phyloP scores from a whole-genome alignment of 2,888 invertebrate genomes.

The Ochropacha duplaris region DNA sequence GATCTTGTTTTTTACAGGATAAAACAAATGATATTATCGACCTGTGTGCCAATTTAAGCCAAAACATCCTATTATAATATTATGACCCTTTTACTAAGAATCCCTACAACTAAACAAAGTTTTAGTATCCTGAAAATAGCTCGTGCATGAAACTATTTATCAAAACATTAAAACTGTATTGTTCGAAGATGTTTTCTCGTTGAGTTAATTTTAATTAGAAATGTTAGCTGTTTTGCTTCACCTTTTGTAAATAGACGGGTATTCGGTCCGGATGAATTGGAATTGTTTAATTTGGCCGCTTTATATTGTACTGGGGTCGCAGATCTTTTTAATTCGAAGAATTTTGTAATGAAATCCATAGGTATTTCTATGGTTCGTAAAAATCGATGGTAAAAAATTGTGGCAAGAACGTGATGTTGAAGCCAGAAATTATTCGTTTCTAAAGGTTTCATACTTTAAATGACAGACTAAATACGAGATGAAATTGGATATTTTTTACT shows the following conservation, averaged over 20 bases:
- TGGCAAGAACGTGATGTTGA: too few relatives aligned
- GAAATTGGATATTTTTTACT: too few relatives aligned
- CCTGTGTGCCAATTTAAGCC: too few relatives aligned
- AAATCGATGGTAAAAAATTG: too few relatives aligned
- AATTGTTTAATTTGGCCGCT: constrained; percentile 53
- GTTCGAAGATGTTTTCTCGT: constrained; percentile 22
- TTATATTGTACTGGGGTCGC: constrained; percentile 28
- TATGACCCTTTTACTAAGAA: too few relatives aligned
- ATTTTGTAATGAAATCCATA: constrained; percentile 26
- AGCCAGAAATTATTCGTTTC: too few relatives aligned
- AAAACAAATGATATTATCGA: too few relatives aligned
- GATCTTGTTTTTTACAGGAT: too few relatives aligned
- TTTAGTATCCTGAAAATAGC: neutral
- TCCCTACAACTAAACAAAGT: too few relatives aligned
- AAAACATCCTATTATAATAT: too few relatives aligned
- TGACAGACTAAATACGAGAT: too few relatives aligned
- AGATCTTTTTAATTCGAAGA: constrained; percentile 43
- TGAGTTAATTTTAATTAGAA: constrained; percentile 57
- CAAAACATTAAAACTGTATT: constrained; percentile 6
- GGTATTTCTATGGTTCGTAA: neutral
- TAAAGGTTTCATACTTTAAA: too few relatives aligned
- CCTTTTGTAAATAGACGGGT: constrained; percentile 36
- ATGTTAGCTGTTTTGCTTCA: constrained; percentile 50
- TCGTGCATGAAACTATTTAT: constrained; percentile 3
- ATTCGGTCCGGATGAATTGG: constrained; percentile 52